phyloP scores from a whole-genome alignment of 1,140 invertebrate genomes.

The Cydia fagiglandana region DNA sequence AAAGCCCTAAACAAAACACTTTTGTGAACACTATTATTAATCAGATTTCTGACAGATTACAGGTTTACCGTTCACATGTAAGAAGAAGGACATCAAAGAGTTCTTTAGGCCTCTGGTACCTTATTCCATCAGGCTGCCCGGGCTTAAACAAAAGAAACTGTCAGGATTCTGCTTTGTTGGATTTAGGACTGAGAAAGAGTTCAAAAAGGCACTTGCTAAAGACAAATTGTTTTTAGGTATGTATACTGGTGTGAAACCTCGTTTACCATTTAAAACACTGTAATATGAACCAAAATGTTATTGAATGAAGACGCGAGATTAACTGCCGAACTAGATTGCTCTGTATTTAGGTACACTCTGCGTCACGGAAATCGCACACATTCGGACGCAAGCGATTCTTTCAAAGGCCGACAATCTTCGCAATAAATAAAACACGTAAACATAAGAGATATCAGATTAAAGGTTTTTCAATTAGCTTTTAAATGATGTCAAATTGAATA shows the following conservation, averaged over 20 bases:
- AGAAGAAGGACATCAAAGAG: conserved; percentile 89
- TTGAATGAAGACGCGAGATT: no score
- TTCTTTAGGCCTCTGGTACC: conserved; percentile 91
- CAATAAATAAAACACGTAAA: no score
- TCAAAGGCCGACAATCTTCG: no score
- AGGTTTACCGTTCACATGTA: conserved; percentile 85
- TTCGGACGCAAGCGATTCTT: no score
- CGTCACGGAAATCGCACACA: no score
- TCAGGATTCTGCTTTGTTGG: conserved; percentile 95
- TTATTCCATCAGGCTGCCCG: conserved; percentile 88
- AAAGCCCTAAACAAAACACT: background rate
- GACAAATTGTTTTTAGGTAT: conserved; percentile 92
- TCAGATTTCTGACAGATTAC: conserved; percentile 73
- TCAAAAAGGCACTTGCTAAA: conserved; percentile 90
- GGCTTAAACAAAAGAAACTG: conserved; percentile 80
- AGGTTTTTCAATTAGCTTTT: no score
- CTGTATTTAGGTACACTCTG: no score
- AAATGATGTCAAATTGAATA: no score
- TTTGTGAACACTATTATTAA: background rate
- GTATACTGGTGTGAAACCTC: conserved; percentile 20
- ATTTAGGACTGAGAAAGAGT: conserved; percentile 90
- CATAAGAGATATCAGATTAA: no score
- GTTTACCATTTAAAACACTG: no score
- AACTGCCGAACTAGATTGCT: no score
- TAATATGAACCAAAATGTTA: no score